Evolutionary conservation across 2,888 invertebrate genomes (phyloP).

Genomic region (Scaptomyza cyrtandrae): DNA sequence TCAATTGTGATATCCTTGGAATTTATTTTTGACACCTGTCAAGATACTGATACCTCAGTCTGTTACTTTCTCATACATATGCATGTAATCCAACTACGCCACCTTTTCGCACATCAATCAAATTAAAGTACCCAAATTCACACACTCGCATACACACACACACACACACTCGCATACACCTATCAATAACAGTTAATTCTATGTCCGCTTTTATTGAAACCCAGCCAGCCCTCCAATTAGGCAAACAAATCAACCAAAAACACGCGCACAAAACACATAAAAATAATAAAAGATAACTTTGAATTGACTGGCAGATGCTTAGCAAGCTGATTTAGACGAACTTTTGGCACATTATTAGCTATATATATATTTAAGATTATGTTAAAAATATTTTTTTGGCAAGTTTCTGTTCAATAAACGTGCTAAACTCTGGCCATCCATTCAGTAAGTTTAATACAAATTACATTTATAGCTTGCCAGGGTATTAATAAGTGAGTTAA

Average conservation of each 20-base stretch:
- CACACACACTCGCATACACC: too few relatives aligned
- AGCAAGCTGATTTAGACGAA: not conserved
- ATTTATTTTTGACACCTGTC: not conserved
- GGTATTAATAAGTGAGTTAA: conserved; percentile 6
- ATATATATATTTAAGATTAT: not conserved
- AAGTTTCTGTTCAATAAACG: not conserved
- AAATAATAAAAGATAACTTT: not conserved
- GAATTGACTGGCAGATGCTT: not conserved
- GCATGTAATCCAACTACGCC: conserved; percentile 25
- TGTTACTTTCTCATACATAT: not conserved
- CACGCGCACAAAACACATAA: conserved; percentile 22
- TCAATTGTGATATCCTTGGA: not conserved
- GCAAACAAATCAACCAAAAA: conserved; percentile 51
- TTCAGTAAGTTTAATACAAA: not conserved
- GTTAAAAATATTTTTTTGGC: not conserved
- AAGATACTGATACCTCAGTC: conserved; percentile 2
- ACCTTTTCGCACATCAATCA: conserved; percentile 58
- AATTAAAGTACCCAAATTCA: conserved; percentile 44
- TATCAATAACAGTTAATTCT: conserved; percentile 3
- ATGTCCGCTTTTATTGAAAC: conserved; percentile 2
- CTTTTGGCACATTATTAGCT: not conserved
- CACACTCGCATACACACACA: too few relatives aligned
- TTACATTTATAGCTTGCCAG: too few relatives aligned
- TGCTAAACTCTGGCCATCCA: not conserved
- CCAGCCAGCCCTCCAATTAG: conserved; percentile 31